Conservation (phyloP, 1,140 invertebrate genomes). For the Nasonia vitripennis region DNA sequence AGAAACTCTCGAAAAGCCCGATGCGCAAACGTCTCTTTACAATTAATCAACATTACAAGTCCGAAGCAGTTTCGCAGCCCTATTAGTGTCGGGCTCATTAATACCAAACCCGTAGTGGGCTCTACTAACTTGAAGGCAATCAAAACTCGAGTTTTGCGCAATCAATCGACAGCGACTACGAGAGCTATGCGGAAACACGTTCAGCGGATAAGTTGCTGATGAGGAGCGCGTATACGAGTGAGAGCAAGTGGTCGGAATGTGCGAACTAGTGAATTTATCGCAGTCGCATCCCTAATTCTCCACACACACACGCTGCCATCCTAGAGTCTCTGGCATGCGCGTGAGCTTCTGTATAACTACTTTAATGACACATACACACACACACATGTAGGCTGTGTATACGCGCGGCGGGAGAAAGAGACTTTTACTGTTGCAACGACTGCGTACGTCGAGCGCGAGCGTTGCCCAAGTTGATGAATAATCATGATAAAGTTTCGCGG, state of each 20-base stretch:
- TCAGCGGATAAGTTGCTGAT: neutral
- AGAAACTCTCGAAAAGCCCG: too few relatives aligned
- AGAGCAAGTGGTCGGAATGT: neutral
- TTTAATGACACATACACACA: too few relatives aligned
- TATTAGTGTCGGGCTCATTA: neutral
- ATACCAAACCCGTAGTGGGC: neutral
- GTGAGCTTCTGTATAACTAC: neutral
- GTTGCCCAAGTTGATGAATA: neutral
- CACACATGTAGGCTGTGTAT: too few relatives aligned
- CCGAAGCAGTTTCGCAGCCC: neutral
- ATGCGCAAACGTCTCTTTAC: neutral
- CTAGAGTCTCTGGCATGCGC: neutral
- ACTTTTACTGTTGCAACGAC: neutral
- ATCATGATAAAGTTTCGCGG: neutral
- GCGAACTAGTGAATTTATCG: neutral
- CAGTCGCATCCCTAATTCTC: neutral
- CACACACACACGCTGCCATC: neutral
- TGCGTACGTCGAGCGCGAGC: too few relatives aligned
- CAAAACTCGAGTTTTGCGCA: constrained; percentile 15
- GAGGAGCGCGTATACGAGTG: neutral
- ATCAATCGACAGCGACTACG: constrained; percentile 9
- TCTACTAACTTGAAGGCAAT: neutral
- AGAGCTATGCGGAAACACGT: neutral
- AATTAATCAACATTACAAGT: neutral
- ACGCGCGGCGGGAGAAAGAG: neutral